These are phyloP conservation scores for Microcebus tavaratra DNA, from an alignment of 2,113 vertebrate species.

Conservation along the genomic window DNA sequence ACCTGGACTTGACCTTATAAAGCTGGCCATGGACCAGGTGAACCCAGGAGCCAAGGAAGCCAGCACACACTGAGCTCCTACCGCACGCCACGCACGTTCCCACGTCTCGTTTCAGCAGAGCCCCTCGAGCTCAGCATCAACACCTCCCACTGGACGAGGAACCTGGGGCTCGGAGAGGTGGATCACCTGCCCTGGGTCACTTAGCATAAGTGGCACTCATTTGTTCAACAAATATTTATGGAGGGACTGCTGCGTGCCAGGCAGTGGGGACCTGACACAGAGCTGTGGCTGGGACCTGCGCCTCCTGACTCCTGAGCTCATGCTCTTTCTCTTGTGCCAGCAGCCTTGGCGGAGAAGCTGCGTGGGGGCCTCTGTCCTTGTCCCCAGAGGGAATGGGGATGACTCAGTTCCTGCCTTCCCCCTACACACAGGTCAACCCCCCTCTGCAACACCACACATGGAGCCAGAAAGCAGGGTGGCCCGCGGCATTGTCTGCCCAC, in stretches of 20 bases:
- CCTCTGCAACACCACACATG: conserved; percentile 43
- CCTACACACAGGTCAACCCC: conserved; percentile 68
- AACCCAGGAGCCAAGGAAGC: background rate
- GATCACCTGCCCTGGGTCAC: background rate
- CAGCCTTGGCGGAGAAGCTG: conserved; percentile 52
- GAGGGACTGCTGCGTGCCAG: background rate
- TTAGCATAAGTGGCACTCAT: background rate
- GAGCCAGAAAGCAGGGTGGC: conserved; percentile 68
- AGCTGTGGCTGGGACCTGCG: background rate
- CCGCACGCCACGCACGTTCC: accelerated
- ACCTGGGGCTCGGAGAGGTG: background rate
- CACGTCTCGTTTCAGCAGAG: background rate
- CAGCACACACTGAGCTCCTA: background rate
- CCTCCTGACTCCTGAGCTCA: background rate
- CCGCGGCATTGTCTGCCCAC: conserved; percentile 69
- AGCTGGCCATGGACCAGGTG: background rate
- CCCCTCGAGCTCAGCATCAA: background rate
- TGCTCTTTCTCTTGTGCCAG: conserved; percentile 23
- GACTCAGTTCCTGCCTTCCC: conserved; percentile 73
- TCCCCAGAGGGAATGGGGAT: conserved; percentile 61
- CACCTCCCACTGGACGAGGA: background rate
- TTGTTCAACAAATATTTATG: conserved; percentile 6
- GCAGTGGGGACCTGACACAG: background rate
- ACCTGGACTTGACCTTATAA: background rate
- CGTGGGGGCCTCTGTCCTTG: conserved; percentile 65